These are phyloP conservation scores for Nothobranchius furzeri DNA, from an alignment of 2,113 vertebrate genomes.

Conservation along the genomic window DNA sequence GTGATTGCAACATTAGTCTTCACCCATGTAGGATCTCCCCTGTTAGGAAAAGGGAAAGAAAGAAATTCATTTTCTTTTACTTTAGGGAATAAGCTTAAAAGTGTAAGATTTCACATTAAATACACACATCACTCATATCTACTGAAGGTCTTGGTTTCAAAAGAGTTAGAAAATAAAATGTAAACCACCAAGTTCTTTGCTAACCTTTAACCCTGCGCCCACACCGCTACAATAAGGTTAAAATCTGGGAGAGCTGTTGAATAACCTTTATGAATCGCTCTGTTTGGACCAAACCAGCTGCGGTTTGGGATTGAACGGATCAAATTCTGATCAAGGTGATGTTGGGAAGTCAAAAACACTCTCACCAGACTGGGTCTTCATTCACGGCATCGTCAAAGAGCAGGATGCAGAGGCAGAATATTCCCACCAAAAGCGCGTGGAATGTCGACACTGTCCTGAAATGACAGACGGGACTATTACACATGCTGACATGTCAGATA, in stretches of 20 bases:
- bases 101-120: no score
- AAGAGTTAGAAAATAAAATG: background rate
- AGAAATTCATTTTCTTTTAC: background rate
- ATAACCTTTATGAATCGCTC: background rate
- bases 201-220: background rate
- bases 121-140: no score
- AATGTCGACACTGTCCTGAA: slow-evolving; percentile 94
- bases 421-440: slow-evolving; percentile 90
- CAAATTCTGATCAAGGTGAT: background rate
- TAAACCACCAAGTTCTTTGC: background rate
- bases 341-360: background rate
- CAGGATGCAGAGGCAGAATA: slow-evolving; percentile 89
- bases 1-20: slow-evolving; percentile 92
- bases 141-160: no score
- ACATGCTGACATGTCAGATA: background rate
- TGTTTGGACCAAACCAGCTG: background rate
- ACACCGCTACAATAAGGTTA: background rate
- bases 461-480: background rate
- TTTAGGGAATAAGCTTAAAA: no score
- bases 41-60: slow-evolving; percentile 58
- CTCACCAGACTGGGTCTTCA: slow-evolving; percentile 94
- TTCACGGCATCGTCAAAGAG: slow-evolving; percentile 88
- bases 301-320: background rate
- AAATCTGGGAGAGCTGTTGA: background rate
- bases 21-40: slow-evolving; percentile 90